Conservation (phyloP, 2,888 invertebrate genomes). For the Cheilosia pagana region DNA sequence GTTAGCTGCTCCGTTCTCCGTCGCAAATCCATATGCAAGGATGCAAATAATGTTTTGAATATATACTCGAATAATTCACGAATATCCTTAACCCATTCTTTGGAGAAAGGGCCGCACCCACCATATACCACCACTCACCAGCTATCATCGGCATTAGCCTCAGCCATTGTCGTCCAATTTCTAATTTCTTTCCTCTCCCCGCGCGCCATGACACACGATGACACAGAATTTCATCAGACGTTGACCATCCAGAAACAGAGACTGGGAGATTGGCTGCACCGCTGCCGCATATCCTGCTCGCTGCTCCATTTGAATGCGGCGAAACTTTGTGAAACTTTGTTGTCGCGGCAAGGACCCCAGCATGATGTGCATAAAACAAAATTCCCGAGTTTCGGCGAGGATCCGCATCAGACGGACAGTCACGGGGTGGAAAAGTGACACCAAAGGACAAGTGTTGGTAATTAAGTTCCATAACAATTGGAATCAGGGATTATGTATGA, state of each 20-base stretch:
- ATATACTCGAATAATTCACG: slow-evolving; percentile 44
- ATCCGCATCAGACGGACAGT: slow-evolving; percentile 52
- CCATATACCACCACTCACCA: not conserved
- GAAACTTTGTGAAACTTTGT: slow-evolving; percentile 51
- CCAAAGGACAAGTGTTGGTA: slow-evolving; percentile 54
- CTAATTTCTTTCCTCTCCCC: slow-evolving; percentile 16
- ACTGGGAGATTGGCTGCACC: slow-evolving; percentile 20
- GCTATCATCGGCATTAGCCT: slow-evolving; percentile 23
- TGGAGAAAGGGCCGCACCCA: not conserved
- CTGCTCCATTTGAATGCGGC: slow-evolving; percentile 55
- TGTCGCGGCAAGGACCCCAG: slow-evolving; percentile 61
- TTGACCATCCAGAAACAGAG: slow-evolving; percentile 36
- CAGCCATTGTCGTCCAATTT: not conserved
- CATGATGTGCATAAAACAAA: slow-evolving; percentile 56
- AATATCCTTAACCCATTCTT: slow-evolving; percentile 35
- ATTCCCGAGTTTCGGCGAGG: slow-evolving; percentile 17
- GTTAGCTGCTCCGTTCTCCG: slow-evolving; percentile 1
- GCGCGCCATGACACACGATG: slow-evolving; percentile 51
- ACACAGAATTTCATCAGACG: slow-evolving; percentile 65
- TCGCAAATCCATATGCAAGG: slow-evolving; percentile 17
- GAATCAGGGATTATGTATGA: slow-evolving; percentile 58
- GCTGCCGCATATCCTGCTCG: slow-evolving; percentile 41
- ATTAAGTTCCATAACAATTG: slow-evolving; percentile 64
- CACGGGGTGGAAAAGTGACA: slow-evolving; percentile 23
- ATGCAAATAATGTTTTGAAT: slow-evolving; percentile 61